A percentile compares a stretch with the other conserved stretches of the same genome.
Conservation (phyloP, 2,888 invertebrate genomes). For the Campopleginae sp. region DNA sequence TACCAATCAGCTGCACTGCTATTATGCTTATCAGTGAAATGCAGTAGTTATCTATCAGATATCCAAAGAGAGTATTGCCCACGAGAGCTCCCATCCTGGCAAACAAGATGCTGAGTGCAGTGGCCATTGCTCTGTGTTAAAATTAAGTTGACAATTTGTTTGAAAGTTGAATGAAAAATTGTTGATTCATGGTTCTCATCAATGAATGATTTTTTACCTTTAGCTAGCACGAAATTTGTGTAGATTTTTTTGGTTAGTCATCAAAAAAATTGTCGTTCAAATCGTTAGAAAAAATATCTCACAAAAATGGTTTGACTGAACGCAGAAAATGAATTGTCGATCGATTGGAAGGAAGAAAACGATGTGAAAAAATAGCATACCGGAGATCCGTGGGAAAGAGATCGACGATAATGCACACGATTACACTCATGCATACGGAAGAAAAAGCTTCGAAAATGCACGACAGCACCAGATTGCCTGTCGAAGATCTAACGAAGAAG, state of each 20-base stretch:
- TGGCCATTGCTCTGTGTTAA: slow-evolving; percentile 89
- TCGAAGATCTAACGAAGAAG: slow-evolving; percentile 90
- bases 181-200: not conserved
- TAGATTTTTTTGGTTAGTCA: no score
- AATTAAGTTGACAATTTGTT: not conserved
- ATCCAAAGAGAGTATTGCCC: slow-evolving; percentile 91
- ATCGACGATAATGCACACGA: slow-evolving; percentile 92
- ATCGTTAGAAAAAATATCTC: no score
- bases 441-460: slow-evolving; percentile 92
- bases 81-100: slow-evolving; percentile 90
- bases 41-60: slow-evolving; percentile 91
- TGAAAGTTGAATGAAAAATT: not conserved
- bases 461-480: slow-evolving; percentile 90
- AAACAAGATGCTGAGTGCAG: slow-evolving; percentile 90
- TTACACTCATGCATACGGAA: slow-evolving; percentile 91
- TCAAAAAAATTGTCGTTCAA: no score
- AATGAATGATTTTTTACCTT: not conserved
- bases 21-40: slow-evolving; percentile 85
- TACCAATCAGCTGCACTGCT: slow-evolving; percentile 89
- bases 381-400: slow-evolving; percentile 92
- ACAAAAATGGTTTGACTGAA: no score
- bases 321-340: no score
- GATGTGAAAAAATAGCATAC: slow-evolving; percentile 75
- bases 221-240: no score
- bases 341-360: not conserved